phyloP scores from a whole-genome alignment of 64 coral and sea anemone species.

The Dendronephthya gigantea region DNA sequence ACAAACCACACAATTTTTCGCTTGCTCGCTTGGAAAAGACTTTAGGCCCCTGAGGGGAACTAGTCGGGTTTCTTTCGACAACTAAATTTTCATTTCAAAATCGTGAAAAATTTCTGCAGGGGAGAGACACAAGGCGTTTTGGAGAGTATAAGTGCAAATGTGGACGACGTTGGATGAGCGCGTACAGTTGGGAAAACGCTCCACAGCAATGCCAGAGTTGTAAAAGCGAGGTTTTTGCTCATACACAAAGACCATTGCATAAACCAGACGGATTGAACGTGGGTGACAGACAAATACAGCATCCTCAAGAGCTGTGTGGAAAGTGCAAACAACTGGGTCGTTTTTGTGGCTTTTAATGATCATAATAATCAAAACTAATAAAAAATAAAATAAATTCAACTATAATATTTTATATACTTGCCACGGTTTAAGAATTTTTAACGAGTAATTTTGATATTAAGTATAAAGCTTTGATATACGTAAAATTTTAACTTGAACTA shows the following conservation, averaged over 20 bases:
- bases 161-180: slow-evolving; percentile 42
- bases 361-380: too few relatives aligned
- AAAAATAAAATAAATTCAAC: too few relatives aligned
- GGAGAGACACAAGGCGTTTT: slow-evolving; percentile 38
- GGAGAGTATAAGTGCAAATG: slow-evolving; percentile 50
- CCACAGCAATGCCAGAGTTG: slow-evolving; percentile 49
- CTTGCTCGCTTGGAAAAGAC: background rate
- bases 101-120: background rate
- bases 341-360: too few relatives aligned
- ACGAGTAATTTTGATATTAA: too few relatives aligned
- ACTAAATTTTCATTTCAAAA: too few relatives aligned
- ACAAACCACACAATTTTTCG: background rate
- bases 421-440: too few relatives aligned
- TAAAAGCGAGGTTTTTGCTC: slow-evolving; percentile 39
- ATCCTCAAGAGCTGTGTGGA: slow-evolving; percentile 39
- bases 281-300: background rate
- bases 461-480: too few relatives aligned
- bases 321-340: slow-evolving; percentile 46
- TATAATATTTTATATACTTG: too few relatives aligned
- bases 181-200: slow-evolving; percentile 50
- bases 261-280: slow-evolving; percentile 31
- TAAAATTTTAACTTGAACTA: too few relatives aligned
- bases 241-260: slow-evolving; percentile 39
- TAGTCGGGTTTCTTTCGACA: background rate
- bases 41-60: background rate